Base-by-base conservation (phyloP, 2,797 vertebrate genomes). In the Oreochromis grahami region DNA sequence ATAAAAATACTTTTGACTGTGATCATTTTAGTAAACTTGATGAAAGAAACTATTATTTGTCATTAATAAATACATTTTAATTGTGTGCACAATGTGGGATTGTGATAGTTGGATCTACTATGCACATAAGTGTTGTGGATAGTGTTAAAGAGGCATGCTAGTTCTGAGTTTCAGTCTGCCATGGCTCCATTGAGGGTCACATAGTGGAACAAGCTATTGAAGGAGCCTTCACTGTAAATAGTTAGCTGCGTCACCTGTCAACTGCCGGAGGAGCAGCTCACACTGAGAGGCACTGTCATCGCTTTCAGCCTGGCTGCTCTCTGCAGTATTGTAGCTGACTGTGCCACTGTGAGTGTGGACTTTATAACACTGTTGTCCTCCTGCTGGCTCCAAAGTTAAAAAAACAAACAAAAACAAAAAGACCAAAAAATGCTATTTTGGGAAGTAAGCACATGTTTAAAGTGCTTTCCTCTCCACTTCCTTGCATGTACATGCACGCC, bases 191-290 rank as follows among this genome's bases (percentile, higher is more conserved):
- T 94, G 94, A 96, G 96, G 95, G 95, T 96, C 95, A 96, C 90
- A 94, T 88, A 92, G 81, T 90, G 87, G 78, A 81, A 84, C 81
- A 38, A 78, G 74, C 86, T 88, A 86, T 91, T 92, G 92, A 93
- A 92, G 88, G 88, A 88, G 88, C 86, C 95, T 95, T 96, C 85
- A 94, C 94, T 92, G 85, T 92, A 95, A 95, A 96, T 96, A 96
- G 94, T 90, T 65, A 6, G 50, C 76, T 14, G 79, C 58, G 56
- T 91, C 94, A 94, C 92, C 91, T 96, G 94, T 93, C 94, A 88
- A 76, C 79, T 7, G 43, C 76, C 68, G 70, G 24, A 74, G 50
- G 52, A 80, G 80, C 79, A 81, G 84, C 70, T 90, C 68, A 51
- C 82, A 63, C 78, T 24, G 72, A 77, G 76, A 51, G 70, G 84